Percentiles rank a stretch among this genome's conserved stretches.
phyloP scores from a whole-genome alignment of 2,113 vertebrate genomes.

The Fregetta grallaria region DNA sequence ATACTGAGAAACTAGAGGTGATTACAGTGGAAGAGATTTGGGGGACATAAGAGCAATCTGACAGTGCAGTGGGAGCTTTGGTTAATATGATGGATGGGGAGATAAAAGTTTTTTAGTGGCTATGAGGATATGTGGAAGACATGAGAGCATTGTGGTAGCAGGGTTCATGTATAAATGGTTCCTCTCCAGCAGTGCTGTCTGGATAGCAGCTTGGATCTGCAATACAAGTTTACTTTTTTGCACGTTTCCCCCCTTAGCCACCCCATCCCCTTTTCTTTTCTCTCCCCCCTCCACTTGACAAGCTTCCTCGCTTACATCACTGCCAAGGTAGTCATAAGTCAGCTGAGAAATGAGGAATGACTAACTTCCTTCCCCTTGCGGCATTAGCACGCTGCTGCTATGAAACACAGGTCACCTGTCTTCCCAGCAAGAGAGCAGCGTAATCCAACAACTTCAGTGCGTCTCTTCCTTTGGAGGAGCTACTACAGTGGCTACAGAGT shows the following conservation, averaged over 20 bases:
- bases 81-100: neutral
- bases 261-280: neutral
- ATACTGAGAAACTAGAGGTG: neutral
- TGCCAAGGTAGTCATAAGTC: neutral
- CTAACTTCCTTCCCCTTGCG: constrained; percentile 43
- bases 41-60: neutral
- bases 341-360: constrained; percentile 6
- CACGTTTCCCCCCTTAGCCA: neutral
- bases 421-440: neutral
- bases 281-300: neutral
- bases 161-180: neutral
- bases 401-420: neutral
- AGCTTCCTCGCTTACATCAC: neutral
- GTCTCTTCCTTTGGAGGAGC: neutral
- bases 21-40: neutral
- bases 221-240: neutral
- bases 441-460: neutral
- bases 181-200: neutral
- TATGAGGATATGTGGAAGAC: neutral
- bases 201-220: neutral
- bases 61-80: neutral
- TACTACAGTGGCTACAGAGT: neutral
- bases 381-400: neutral
- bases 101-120: neutral
- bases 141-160: neutral